Evolutionary conservation across 2,113 vertebrate genomes (phyloP), one percentile per base, ranked within the genome.

Genomic region (Sapajus apella): DNA sequence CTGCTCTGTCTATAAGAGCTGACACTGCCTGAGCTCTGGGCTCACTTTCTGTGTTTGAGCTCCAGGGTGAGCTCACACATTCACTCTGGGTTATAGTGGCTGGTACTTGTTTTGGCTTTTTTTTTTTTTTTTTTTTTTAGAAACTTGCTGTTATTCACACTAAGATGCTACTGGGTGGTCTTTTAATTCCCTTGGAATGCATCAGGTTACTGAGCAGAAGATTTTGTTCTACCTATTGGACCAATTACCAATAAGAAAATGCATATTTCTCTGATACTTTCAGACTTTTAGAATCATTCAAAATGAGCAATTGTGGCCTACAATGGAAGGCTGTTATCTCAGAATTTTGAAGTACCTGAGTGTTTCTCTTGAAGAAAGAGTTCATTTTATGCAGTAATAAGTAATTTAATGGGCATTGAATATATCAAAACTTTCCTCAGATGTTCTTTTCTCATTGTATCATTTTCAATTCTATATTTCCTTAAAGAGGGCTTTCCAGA

Each of bases 191-290:
- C 35, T 85, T 95, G 43, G 58, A 73, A 95, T 87, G 90, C 40
- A 92, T 81, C 35, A 66, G n/a, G 52, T 88, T 79, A 66, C 85
- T 70, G 25, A 95, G n/a, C 61, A 93, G 58, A 30, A 72, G 52
- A 87, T 94, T 96, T 94, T 95, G 70, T 97, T 91, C 43, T 90
- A 82, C 56, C 56, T 72, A 88, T 87, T 64, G 27, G 56, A 66
- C 87, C 30, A 30, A 27, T 96, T 97, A 82, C 58, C 50, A 58
- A 82, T 68, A 91, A 84, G 50, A 96, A 94, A 88, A 86, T 75
- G 45, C 23, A 81, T 40, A 93, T 92, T 81, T 95, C 50, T 93
- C 56, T 96, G 70, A 87, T 87, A 50, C 64, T 55, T 84, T 87
- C 66, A 85, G 23, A 61, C 23, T 87, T 61, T 58, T 43, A 88